Percentiles rank a stretch among this genome's conserved stretches.
Conservation (phyloP, 2,113 vertebrate species). For the Puntigrus tetrazona region DNA sequence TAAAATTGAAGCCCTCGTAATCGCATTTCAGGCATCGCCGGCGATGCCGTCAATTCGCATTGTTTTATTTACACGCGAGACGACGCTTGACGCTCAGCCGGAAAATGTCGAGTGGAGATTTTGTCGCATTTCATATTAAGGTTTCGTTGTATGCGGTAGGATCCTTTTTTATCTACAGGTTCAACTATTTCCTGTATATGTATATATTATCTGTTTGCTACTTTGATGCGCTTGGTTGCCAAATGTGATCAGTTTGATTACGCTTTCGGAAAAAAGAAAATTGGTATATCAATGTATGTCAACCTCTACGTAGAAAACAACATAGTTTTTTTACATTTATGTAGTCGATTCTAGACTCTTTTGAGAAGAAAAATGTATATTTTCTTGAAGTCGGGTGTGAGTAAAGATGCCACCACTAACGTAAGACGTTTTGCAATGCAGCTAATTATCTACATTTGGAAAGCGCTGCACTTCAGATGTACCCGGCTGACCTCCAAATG, state of each 20-base stretch:
- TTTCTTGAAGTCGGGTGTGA: neutral
- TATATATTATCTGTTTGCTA: neutral
- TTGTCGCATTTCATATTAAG: too few relatives aligned
- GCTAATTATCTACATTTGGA: conserved; percentile 6
- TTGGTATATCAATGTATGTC: neutral
- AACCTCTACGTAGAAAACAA: neutral
- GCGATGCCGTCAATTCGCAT: neutral
- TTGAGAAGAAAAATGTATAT: too few relatives aligned
- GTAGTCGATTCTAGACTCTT: too few relatives aligned
- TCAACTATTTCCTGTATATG: too few relatives aligned
- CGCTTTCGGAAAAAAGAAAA: neutral
- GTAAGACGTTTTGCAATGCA: neutral
- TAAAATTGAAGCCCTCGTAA: conserved; percentile 20
- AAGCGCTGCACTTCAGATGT: neutral
- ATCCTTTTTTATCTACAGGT: too few relatives aligned
- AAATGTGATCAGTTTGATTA: neutral
- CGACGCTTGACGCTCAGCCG: too few relatives aligned
- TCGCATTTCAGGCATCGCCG: conserved; percentile 12
- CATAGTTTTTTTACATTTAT: too few relatives aligned
- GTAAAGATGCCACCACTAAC: neutral
- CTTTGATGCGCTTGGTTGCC: neutral
- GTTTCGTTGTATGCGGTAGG: too few relatives aligned
- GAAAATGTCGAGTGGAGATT: too few relatives aligned
- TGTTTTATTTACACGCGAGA: neutral
- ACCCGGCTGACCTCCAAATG: conserved; percentile 18